Evolutionary conservation across 1,140 invertebrate species (phyloP), one percentile per base, ranked within the genome.

Genomic region (Ostrea edulis): DNA sequence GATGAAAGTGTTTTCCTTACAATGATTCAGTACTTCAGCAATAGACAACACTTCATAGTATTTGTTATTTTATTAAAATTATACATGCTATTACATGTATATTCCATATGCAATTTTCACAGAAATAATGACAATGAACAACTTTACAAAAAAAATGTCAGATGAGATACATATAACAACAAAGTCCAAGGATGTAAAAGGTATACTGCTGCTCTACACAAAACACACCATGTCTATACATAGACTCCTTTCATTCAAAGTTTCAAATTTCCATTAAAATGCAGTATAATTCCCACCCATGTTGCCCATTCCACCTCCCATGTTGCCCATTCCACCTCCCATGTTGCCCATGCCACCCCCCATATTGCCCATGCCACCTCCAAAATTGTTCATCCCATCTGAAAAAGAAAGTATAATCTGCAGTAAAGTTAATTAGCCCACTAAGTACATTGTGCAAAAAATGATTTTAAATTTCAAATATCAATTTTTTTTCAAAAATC

Each of bases 211-310:
- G 55, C 5, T 44, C 35, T 44, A 62, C 17, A 62, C 17, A 17
- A 62, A 62, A 62, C 55, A 62, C 17, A 0, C 14, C n/a, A 62
- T 62, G 55, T 7, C 55, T 62, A 62, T 17, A 44, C 58, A 62
- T 20, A 9, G 12, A 25, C 22, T 77, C 25, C 68, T 29, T 12
- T 77, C 68, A 14, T 77, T 77, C 55, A 62, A 62, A 62, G n/a
- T 35, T 71, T 71, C 29, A 53, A 22, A 83, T 22, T 5, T 83
- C 44, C 20, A 53, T 92, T 86, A 93, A 88, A 93, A 93, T 51
- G 92, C 91, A 83, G 92, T 93, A 86, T 93, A 93, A 71, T 85
- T 87, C 25, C 85, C 62, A 11, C 87, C 88, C 86, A 90, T 91
- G 77, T 86, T 83, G 71, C 85, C 85, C 83, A 84, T 87, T 71